Evolutionary conservation across 2,113 vertebrate genomes (phyloP), one percentile per base, ranked within the genome.

Genomic region (Ovis aries): DNA sequence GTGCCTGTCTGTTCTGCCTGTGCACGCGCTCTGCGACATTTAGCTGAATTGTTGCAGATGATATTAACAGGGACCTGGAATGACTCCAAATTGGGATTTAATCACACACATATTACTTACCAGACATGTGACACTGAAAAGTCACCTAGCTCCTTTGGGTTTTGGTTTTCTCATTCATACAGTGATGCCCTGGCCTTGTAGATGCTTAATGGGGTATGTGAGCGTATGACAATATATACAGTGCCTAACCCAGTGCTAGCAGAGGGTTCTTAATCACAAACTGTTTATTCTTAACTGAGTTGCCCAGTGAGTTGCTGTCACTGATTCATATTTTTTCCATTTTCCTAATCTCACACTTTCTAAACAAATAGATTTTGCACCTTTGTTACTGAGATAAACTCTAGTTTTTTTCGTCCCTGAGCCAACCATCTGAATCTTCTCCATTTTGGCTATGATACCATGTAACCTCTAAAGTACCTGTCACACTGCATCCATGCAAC

Each of bases 1-100:
- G 6, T 1, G 1, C 3, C 45, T 45, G n/a, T 60, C 90, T 16
- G 13, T 17, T 36, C 27, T 78, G 2, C 16, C 7, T 2, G 4
- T 15, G 7, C 7, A 0, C 1, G 0, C 5, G 71, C n/a, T 59
- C 33, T 78, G 43, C 6, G 16, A 48, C 29, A 19, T 15, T 48
- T 53, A 90, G 43, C 52, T 43, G 57, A 55, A 12, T 12, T 12
- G 16, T 12, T 43, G 0, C 17, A 11, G 23, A 31, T 57, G 52
- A 29, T 82, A 25, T 19, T 23, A 45, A 90, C 14, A 23, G 5
- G 1, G 40, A 19, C 7, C 71, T 45, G 29, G 52, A 52, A 9
- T 62, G 55, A 84, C 9, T 57, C 19, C 36, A 43, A n/a, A 25
- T 5, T 36, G 57, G 25, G 16, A 48, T 84, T 29, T 13, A 40